Base-by-base conservation (phyloP, 2,797 vertebrate species). In the Hippopotamyrus pictus region DNA sequence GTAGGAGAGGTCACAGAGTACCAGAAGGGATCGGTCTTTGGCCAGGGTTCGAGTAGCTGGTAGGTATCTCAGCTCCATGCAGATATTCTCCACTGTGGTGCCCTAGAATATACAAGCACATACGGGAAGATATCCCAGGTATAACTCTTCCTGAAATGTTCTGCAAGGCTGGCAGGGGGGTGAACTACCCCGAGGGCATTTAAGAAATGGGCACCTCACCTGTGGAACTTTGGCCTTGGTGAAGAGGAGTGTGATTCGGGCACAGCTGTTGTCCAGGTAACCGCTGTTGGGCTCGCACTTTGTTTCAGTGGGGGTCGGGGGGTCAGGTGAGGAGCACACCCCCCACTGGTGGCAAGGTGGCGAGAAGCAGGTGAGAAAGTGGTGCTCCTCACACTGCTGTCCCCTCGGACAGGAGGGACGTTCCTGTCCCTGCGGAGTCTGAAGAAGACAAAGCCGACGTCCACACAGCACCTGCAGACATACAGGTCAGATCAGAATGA, bases 31-130 rank as follows among this genome's bases (percentile, higher is more conserved):
- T 90, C 94, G 96, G 62, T 98, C 97, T 29, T 94, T 95, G 8
- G 98, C 97, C 89, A 97, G 95, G 0, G 95, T 96, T 92, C 96
- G 96, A 0, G 96, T 96, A 76, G 97, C 96, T 0, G 98, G 97
- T 87, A 99, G 96, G 90, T 97, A 97, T n/a, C 97, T 95, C 86
- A 99, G 96, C 93, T 99, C 98, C 0, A 96, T 97, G 94, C 98
- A 99, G 93, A 99, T 96, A 89, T 97, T 95, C 91, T 98, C 97
- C 90, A 98, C 97, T 0, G 97, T 99, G 91, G 98, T 98, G 73
- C 98, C 98, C 98, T 99, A 91, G 88, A 50, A 92, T 65, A 12
- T 62, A 89, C 14, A 88, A 3, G 87, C 14, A 79, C 44, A 59
- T 51, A 65, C 37, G 11, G 9, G 53, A 51, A 85, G 53, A 89